Conservation (phyloP, 2,888 invertebrate species). For the Anoplius nigerrimus region DNA sequence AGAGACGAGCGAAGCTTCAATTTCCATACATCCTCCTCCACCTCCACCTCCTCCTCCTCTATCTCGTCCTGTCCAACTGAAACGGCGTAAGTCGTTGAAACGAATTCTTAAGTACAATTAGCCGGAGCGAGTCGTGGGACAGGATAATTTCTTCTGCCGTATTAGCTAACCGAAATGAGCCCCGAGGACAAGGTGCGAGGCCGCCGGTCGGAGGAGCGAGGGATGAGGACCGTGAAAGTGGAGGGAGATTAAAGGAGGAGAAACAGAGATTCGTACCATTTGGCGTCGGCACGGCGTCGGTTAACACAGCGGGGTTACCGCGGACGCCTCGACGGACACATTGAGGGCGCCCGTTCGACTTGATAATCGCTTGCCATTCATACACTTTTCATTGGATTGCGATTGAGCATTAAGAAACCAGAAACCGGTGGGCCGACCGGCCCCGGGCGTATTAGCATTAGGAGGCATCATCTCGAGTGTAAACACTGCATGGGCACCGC, state of each 20-base stretch:
- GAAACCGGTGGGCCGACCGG: constrained; percentile 42
- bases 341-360: constrained; percentile 74
- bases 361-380: constrained; percentile 74
- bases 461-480: constrained; percentile 75
- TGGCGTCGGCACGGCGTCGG: constrained; percentile 67
- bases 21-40: too few species aligned
- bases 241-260: constrained; percentile 22
- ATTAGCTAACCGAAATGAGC: constrained; percentile 11
- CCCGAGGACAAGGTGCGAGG: background rate
- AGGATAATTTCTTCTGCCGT: too few species aligned
- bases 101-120: too few species aligned
- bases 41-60: too few species aligned
- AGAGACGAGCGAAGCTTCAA: too few species aligned
- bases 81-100: too few species aligned
- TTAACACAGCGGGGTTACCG: constrained; percentile 72
- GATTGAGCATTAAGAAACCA: constrained; percentile 74
- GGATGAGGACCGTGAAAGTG: constrained; percentile 13
- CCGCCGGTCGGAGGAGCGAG: background rate
- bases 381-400: constrained; percentile 75
- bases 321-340: constrained; percentile 75
- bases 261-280: constrained; percentile 68
- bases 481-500: constrained; percentile 74
- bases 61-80: too few species aligned
- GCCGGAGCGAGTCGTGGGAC: too few species aligned
- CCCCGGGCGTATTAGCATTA: constrained; percentile 72